Base-by-base conservation (phyloP, 2,797 vertebrate species). In the Hirundo rustica region DNA sequence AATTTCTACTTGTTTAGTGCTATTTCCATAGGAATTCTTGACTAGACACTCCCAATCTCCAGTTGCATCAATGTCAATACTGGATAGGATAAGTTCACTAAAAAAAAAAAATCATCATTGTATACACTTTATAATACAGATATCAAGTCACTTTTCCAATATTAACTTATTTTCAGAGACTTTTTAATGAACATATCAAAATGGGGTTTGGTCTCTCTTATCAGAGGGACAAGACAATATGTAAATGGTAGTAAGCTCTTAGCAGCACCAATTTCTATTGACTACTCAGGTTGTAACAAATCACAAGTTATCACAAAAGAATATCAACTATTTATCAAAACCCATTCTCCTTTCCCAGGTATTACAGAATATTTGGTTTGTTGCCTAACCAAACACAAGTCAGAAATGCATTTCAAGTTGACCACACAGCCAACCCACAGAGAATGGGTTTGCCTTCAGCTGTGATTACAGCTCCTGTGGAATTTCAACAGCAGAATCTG, bases 31-130 rank as follows among this genome's bases (percentile, higher is more conserved):
- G 91, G 98, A 98, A 97, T 98, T 99, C 96, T 98, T 99, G 96
- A 99, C 98, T 90, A 98, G 95, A 86, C 99, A 99, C 93, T 98
- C 98, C 99, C 99, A 99, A 30, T 97, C 96, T 96, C 99, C 99
- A 27, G 98, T 96, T n/a, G 98, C 96, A 83, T 97, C 96, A 75
- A 98, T 90, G 38, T 99, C 98, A 32, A 99, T 98, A 96, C 98
- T 99, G 95, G 98, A 98, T 54, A 99, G 98, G 95, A 99, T 98
- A 96, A 99, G 98, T 93, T 99, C 99, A 50, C 99, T 99, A 95
- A 14, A 84, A 97, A 94, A 88, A 7, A 95, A 88, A 26, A 82
- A 21, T 66, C 38, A 55, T 78, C 48, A 81, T 78, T 81, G 13
- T n/a, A 79, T 45, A 70, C 38, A 67, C 13, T 66, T 81, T 51